Percentiles rank a stretch among this genome's conserved stretches.
These are phyloP conservation scores for Calephelis nemesis DNA, from an alignment of 1,140 invertebrate genomes.

Conservation along the genomic window DNA sequence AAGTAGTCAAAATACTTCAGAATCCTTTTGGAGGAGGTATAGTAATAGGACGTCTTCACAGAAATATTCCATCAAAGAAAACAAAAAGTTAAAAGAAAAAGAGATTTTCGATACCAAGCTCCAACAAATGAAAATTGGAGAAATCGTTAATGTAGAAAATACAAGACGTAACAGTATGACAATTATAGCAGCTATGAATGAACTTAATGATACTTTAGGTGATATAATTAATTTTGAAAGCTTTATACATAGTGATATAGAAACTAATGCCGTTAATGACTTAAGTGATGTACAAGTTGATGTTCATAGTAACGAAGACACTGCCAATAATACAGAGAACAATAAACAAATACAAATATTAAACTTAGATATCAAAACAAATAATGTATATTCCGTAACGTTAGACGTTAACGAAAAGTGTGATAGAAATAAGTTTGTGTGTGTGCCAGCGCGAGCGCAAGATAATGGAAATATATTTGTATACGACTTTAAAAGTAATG, in stretches of 20 bases:
- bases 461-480: conserved; percentile 72
- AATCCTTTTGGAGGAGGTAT: conserved; percentile 77
- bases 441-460: conserved; percentile 57
- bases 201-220: conserved; percentile 52
- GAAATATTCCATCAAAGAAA: conserved; percentile 62
- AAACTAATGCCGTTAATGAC: conserved; percentile 29
- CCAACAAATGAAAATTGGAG: conserved; percentile 66
- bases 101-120: conserved; percentile 49
- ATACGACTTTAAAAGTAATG: conserved; percentile 75
- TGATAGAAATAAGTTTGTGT: conserved; percentile 65
- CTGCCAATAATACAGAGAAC: conserved; percentile 44
- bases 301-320: conserved; percentile 43
- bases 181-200: conserved; percentile 67
- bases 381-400: conserved; percentile 71
- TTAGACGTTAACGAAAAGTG: conserved; percentile 60
- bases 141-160: conserved; percentile 74
- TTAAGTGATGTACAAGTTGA: conserved; percentile 49
- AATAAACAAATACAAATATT: conserved; percentile 76
- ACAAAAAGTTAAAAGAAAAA: conserved; percentile 61
- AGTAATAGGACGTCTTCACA: conserved; percentile 73
- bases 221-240: conserved; percentile 39
- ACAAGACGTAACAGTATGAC: conserved; percentile 77
- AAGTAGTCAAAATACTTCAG: conserved; percentile 73
- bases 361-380: conserved; percentile 72
- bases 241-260: conserved; percentile 32